Evolutionary conservation across 1,140 invertebrate genomes (phyloP).

Genomic region (Scylla paramamosain): DNA sequence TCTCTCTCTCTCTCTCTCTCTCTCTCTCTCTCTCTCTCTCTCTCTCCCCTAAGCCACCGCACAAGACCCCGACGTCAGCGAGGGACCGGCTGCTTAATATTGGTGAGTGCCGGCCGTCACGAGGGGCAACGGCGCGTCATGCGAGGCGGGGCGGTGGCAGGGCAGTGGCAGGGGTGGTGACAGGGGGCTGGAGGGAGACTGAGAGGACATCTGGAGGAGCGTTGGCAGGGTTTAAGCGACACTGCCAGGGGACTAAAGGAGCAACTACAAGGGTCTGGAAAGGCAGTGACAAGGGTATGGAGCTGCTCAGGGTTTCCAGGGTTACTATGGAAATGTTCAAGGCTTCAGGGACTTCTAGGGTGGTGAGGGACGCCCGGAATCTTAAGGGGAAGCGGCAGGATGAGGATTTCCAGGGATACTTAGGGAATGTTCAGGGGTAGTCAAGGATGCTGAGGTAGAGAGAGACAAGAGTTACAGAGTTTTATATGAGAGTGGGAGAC

Average conservation of each 20-base stretch:
- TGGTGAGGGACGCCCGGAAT: too few relatives aligned
- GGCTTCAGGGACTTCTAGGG: too few relatives aligned
- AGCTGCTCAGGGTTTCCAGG: too few relatives aligned
- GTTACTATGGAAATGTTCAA: too few relatives aligned
- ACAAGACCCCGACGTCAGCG: background rate
- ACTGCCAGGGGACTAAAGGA: background rate
- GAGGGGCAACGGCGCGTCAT: background rate
- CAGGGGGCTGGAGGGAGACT: background rate
- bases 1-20: background rate
- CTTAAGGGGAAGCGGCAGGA: too few relatives aligned
- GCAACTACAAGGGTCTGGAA: background rate
- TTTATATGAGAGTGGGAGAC: too few relatives aligned
- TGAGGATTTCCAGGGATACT: too few relatives aligned
- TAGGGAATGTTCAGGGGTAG: too few relatives aligned
- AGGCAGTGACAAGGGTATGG: background rate
- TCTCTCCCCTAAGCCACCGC: background rate
- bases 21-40: conserved; percentile 16
- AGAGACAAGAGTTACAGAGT: too few relatives aligned
- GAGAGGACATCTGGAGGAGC: background rate
- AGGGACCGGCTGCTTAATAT: background rate
- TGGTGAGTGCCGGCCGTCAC: background rate
- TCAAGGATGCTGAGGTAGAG: too few relatives aligned
- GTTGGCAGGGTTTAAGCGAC: background rate
- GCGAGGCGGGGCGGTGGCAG: background rate
- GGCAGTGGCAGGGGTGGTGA: background rate